A percentile compares a stretch with the other conserved stretches of the same genome.
phyloP scores from a whole-genome alignment of 2,113 vertebrate species.

The Xiphias gladius region DNA sequence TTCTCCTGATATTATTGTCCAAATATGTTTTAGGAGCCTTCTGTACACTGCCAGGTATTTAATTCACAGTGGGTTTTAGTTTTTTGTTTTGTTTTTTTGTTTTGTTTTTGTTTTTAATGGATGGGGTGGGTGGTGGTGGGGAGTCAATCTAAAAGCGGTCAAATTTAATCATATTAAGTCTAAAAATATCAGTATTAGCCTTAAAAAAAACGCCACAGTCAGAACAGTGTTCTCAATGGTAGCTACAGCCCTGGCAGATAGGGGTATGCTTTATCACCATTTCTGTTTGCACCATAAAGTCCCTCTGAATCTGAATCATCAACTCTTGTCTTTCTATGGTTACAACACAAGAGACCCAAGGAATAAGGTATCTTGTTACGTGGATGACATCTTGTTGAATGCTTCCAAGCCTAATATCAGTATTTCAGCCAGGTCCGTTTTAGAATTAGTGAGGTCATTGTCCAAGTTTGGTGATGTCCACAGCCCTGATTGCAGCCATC shows the following conservation, averaged over 20 bases:
- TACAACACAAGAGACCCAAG: constrained; percentile 50
- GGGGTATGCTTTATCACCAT: neutral
- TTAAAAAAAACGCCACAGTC: too few relatives aligned
- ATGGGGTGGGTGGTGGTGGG: too few relatives aligned
- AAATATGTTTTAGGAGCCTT: too few relatives aligned
- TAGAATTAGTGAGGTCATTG: constrained; percentile 46
- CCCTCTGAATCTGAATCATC: constrained; percentile 40
- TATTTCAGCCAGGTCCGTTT: constrained; percentile 46
- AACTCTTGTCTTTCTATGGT: constrained; percentile 35
- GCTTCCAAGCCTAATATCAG: constrained; percentile 28
- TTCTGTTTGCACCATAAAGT: constrained; percentile 21
- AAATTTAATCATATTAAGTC: neutral
- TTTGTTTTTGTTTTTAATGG: too few relatives aligned
- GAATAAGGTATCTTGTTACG: constrained; percentile 40
- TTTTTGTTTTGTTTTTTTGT: too few relatives aligned
- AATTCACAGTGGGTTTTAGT: too few relatives aligned
- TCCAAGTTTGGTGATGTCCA: neutral
- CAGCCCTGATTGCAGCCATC: constrained; percentile 4
- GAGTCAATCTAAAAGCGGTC: too few relatives aligned
- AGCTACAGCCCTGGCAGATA: neutral
- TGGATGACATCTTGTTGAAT: constrained; percentile 25
- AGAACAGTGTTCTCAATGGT: neutral
- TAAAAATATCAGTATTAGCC: neutral
- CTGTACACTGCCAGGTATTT: too few relatives aligned
- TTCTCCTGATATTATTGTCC: too few relatives aligned